phyloP scores from a whole-genome alignment of 2,888 invertebrate species.

The Meghimatium bilineatum region DNA sequence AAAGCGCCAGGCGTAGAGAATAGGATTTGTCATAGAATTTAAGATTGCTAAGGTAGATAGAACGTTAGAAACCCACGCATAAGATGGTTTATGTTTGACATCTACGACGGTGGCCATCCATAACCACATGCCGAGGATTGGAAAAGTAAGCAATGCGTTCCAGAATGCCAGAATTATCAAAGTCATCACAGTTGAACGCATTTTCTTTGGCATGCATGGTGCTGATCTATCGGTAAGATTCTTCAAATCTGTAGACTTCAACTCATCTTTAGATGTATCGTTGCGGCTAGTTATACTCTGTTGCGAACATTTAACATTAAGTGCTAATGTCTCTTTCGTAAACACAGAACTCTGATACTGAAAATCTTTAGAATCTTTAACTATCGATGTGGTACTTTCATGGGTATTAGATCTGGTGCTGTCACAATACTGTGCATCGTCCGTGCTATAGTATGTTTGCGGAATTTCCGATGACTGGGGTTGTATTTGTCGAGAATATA shows the following conservation, averaged over 20 bases:
- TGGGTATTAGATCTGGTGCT: too few relatives aligned
- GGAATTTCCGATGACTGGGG: too few relatives aligned
- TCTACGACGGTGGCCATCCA: not conserved
- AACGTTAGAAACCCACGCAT: not conserved
- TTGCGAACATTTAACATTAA: not conserved
- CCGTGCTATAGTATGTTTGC: too few relatives aligned
- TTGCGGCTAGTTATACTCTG: too few relatives aligned
- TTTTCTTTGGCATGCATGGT: not conserved
- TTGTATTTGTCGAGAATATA: not conserved
- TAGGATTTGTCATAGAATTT: not conserved
- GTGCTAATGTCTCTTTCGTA: not conserved
- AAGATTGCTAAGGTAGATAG: not conserved
- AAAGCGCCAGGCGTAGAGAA: constrained; percentile 35
- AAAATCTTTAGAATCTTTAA: not conserved
- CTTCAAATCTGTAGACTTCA: too few relatives aligned
- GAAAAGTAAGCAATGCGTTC: constrained; percentile 1
- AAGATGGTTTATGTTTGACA: not conserved
- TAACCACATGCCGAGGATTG: constrained; percentile 19
- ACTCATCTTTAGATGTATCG: too few relatives aligned
- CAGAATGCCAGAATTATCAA: constrained; percentile 25
- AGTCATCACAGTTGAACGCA: constrained; percentile 14
- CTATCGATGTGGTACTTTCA: not conserved
- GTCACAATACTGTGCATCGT: too few relatives aligned
- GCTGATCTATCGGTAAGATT: not conserved
- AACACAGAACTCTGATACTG: not conserved